phyloP scores from a whole-genome alignment of 37 sponge, comb jelly and placozoan genomes.

The Sycon ciliatum region DNA sequence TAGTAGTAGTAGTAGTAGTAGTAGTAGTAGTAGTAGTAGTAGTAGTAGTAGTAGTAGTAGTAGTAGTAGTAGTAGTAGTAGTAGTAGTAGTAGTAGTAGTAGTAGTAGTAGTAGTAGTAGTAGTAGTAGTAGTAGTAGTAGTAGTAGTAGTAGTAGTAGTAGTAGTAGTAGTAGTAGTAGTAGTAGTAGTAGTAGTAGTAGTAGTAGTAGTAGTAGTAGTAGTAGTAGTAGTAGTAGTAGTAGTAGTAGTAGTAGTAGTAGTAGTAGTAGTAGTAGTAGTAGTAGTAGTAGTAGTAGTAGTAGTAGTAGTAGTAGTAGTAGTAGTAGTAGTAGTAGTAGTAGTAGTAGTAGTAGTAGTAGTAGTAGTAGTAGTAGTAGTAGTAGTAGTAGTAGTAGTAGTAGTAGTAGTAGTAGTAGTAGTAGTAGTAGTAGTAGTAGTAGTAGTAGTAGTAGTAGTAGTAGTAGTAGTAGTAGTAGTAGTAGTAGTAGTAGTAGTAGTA shows the following conservation, averaged over 20 bases:
- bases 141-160: slow-evolving; percentile 8
- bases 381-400: slow-evolving; percentile 8
- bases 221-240: slow-evolving; percentile 8
- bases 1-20: slow-evolving; percentile 6
- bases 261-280: slow-evolving; percentile 8
- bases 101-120: slow-evolving; percentile 8
- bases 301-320: slow-evolving; percentile 6
- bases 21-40: slow-evolving; percentile 8
- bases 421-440: slow-evolving; percentile 6
- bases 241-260: slow-evolving; percentile 6
- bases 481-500: slow-evolving; percentile 6
- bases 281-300: slow-evolving; percentile 8
- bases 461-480: slow-evolving; percentile 8
- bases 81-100: slow-evolving; percentile 8
- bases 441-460: slow-evolving; percentile 8
- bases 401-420: slow-evolving; percentile 8
- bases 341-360: slow-evolving; percentile 8
- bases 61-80: slow-evolving; percentile 6
- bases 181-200: slow-evolving; percentile 6
- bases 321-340: slow-evolving; percentile 8
- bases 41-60: slow-evolving; percentile 8
- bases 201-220: slow-evolving; percentile 8
- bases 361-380: slow-evolving; percentile 6
- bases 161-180: slow-evolving; percentile 8
- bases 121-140: slow-evolving; percentile 6